phyloP scores from a whole-genome alignment of 2,113 vertebrate genomes.

The Casuarius casuarius region DNA sequence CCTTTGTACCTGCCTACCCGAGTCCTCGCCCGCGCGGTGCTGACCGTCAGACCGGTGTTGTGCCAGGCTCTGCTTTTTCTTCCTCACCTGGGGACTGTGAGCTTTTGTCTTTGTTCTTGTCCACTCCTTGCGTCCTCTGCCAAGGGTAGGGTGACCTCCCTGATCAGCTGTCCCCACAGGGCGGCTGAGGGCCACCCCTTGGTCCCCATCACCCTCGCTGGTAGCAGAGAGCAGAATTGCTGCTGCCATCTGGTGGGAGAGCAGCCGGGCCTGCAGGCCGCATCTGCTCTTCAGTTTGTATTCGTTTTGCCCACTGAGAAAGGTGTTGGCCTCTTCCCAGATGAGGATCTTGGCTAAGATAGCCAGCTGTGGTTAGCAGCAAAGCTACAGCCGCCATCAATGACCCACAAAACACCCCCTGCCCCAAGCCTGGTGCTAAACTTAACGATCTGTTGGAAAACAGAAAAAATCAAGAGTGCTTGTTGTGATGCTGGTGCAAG shows the following conservation, averaged over 20 bases:
- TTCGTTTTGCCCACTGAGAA: neutral
- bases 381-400: neutral
- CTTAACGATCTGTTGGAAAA: neutral
- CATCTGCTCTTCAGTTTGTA: fast-evolving
- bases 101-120: neutral
- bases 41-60: fast-evolving
- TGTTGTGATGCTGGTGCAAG: neutral
- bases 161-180: neutral
- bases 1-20: fast-evolving
- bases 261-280: neutral
- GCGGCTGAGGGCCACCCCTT: neutral
- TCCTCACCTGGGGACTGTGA: fast-evolving
- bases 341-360: fast-evolving
- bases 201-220: neutral
- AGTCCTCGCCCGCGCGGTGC: neutral
- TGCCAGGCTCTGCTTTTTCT: neutral
- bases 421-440: neutral
- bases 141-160: neutral
- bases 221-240: neutral
- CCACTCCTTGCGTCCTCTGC: neutral
- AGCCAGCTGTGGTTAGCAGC: fast-evolving
- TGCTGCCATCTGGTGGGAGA: slow-evolving; percentile 74
- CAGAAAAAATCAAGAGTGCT: neutral
- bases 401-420: fast-evolving
- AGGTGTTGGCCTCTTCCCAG: neutral